A percentile compares a stretch with the other conserved stretches of the same genome.
phyloP scores from a whole-genome alignment of 1,140 invertebrate species.

The Arion vulgaris region DNA sequence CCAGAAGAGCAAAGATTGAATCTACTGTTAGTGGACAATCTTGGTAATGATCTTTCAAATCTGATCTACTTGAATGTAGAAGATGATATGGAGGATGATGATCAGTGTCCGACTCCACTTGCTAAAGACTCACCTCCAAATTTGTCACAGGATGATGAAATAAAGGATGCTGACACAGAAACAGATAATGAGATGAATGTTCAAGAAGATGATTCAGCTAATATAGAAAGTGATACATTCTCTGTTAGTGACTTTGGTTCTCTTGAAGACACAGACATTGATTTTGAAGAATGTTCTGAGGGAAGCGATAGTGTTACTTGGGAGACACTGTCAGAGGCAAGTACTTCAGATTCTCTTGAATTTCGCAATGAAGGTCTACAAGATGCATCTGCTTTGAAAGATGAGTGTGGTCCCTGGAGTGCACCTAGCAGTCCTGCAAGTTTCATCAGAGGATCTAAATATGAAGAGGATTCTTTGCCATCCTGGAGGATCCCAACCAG shows the following conservation, averaged over 20 bases:
- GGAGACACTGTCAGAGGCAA: constrained; percentile 30
- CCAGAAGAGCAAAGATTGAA: neutral
- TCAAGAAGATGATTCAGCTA: neutral
- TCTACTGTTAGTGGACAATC: neutral
- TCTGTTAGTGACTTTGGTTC: neutral
- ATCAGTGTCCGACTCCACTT: constrained; percentile 3
- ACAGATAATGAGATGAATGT: neutral
- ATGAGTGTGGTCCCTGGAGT: constrained; percentile 6
- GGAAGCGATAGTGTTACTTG: constrained; percentile 10
- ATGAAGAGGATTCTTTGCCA: neutral
- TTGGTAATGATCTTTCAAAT: neutral
- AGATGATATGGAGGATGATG: constrained; percentile 4
- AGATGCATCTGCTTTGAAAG: neutral
- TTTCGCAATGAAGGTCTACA: neutral
- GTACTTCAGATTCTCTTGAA: neutral
- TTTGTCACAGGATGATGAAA: neutral
- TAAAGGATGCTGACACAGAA: neutral
- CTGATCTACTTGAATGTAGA: constrained; percentile 9
- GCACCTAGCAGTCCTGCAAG: constrained; percentile 22
- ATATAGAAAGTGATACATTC: neutral
- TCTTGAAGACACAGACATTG: neutral
- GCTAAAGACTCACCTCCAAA: neutral
- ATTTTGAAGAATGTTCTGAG: constrained; percentile 1
- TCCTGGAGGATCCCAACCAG: neutral
- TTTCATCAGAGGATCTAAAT: constrained; percentile 12